Percentiles rank a stretch among this genome's conserved stretches.
Conservation (phyloP, 2,888 invertebrate genomes). For the Sycophila texana region DNA sequence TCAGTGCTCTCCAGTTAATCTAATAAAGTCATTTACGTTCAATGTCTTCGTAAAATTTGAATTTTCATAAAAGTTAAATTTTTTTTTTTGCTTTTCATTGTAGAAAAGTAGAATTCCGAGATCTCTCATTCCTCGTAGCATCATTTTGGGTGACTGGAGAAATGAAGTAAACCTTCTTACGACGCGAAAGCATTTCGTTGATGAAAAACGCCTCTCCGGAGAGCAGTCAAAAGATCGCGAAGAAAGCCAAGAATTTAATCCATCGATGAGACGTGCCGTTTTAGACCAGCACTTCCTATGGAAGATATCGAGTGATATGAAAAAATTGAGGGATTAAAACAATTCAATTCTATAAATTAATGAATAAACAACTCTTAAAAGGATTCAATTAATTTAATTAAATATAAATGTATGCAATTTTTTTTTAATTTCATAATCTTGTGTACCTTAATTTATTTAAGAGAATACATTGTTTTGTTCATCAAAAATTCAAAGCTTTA, state of each 20-base stretch:
- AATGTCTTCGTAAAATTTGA: neutral
- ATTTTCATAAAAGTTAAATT: neutral
- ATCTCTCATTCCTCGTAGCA: constrained; percentile 2
- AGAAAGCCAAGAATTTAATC: constrained; percentile 52
- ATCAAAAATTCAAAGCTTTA: too few species aligned
- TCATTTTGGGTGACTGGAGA: constrained; percentile 23
- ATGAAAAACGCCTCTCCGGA: constrained; percentile 46
- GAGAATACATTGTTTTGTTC: too few species aligned
- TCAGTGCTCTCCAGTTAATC: too few species aligned
- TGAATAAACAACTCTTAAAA: too few species aligned
- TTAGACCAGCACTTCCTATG: constrained; percentile 3
- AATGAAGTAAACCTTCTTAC: constrained; percentile 30
- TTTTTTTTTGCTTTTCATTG: constrained; percentile 9
- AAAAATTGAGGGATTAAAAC: constrained; percentile 1
- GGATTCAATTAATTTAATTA: neutral
- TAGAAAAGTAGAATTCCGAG: constrained; percentile 16
- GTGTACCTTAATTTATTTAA: too few species aligned
- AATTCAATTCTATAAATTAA: too few species aligned
- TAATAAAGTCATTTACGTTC: too few species aligned
- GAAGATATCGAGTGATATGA: constrained; percentile 16
- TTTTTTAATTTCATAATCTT: too few species aligned
- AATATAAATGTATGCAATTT: neutral
- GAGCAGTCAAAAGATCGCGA: constrained; percentile 43
- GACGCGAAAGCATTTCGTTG: constrained; percentile 23
- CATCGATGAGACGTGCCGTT: constrained; percentile 48